A percentile compares a stretch with the other conserved stretches of the same genome.
Conservation (phyloP, 2,113 vertebrate species). For the Varanus salvator region DNA sequence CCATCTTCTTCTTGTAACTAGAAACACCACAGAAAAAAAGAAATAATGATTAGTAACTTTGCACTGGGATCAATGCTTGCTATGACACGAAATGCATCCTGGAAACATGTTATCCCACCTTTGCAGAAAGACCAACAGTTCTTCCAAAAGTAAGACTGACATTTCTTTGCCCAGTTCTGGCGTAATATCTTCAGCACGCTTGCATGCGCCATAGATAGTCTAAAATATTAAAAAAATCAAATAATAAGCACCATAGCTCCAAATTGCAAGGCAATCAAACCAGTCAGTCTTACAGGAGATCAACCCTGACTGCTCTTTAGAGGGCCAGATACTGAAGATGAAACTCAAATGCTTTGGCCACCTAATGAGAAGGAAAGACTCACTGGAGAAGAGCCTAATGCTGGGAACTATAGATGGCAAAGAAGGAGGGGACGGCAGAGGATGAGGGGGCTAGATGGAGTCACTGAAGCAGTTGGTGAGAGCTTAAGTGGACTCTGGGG, state of each 20-base stretch:
- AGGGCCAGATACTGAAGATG: too few species aligned
- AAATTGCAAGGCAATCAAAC: too few species aligned
- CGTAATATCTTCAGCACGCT: slow-evolving; percentile 71
- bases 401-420: too few species aligned
- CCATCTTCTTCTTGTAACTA: slow-evolving; percentile 84
- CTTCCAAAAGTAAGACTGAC: slow-evolving; percentile 64
- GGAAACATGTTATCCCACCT: slow-evolving; percentile 73
- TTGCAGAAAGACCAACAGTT: slow-evolving; percentile 78
- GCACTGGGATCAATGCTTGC: neutral
- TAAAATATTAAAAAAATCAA: slow-evolving; percentile 50
- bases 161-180: slow-evolving; percentile 56
- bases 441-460: too few species aligned
- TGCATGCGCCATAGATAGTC: slow-evolving; percentile 74
- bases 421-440: too few species aligned
- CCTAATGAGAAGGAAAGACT: too few species aligned
- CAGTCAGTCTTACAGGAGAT: too few species aligned
- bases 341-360: too few species aligned
- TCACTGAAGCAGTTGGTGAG: too few species aligned
- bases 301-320: too few species aligned
- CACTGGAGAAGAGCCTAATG: too few species aligned
- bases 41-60: neutral
- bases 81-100: neutral
- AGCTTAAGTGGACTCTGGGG: too few species aligned
- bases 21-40: neutral
- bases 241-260: rapidly evolving